Evolutionary conservation across 2,113 vertebrate species (phyloP), one percentile per base, ranked within the genome.

Genomic region (Oryzias javanicus): DNA sequence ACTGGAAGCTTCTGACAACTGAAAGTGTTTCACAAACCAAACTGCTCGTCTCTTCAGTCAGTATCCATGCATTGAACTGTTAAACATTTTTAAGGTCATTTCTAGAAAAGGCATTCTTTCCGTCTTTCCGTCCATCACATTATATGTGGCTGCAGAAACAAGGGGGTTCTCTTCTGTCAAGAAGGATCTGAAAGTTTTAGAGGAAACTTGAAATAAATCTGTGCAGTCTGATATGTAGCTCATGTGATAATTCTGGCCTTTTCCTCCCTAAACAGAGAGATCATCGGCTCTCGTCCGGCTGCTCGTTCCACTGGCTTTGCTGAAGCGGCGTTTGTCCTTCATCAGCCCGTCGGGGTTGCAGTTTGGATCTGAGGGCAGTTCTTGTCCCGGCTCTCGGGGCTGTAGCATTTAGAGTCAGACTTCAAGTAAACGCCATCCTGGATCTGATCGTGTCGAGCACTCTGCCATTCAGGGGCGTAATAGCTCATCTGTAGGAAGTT

Each of bases 261-360:
- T 47, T 42, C 46, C 85, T 47, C 20, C 16, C 91, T 92, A 99
- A 74, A 99, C 94, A 0, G 97, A 93, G 17, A 98, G 82, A 71
- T 99, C 97, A 8, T 94, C 94, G 0, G 93, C 92, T 75, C 96
- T 90, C 0, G 94, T 93, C 64, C 94, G 93, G 79, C 94, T 96
- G 83, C 95, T 96, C 13, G 91, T 74, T 0, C 90, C 91, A 42
- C 97, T 99, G 82, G 93, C 84, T 81, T 93, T 97, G 86, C 97
- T 99, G 49, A 93, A 71, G 19, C 96, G 88, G 0, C 94, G 91
- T 24, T 96, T 96, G 86, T 97, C 94, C 0, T 83, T 90, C 20
- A 70, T n/a, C 61, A 72, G 15, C 24, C 42, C 48, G 0, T 75
- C 78, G 0, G 72, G 2, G 4, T 46, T 41, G 1, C 50, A 54